Conservation (phyloP, 2,797 vertebrate species). For the Fistularia tabacaria region DNA sequence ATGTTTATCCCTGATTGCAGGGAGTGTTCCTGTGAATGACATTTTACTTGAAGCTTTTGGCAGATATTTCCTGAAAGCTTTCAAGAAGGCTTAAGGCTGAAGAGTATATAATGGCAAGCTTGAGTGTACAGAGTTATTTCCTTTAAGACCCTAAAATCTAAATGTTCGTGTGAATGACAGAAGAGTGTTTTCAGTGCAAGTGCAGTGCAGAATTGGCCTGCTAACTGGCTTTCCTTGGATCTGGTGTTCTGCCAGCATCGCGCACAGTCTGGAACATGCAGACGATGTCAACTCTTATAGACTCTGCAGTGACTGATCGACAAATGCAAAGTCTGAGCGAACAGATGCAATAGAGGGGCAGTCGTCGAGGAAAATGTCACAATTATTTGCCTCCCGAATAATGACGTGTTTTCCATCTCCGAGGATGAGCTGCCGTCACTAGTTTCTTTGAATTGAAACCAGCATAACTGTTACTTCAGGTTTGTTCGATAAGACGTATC, state of each 20-base stretch:
- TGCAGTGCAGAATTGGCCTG: slow-evolving; percentile 6
- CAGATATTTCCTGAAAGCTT: slow-evolving; percentile 25
- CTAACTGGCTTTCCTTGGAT: not conserved
- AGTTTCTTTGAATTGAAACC: no score
- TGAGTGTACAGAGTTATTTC: slow-evolving; percentile 37
- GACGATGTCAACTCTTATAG: not conserved
- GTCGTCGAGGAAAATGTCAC: not conserved
- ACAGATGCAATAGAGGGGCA: not conserved
- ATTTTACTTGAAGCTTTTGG: slow-evolving; percentile 44
- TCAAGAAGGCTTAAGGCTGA: slow-evolving; percentile 18
- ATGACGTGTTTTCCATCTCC: no score
- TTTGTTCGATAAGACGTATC: no score
- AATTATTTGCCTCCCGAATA: no score
- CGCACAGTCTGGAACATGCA: no score
- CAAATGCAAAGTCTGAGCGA: not conserved
- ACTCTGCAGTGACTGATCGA: not conserved
- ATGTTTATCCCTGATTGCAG: no score
- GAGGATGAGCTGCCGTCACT: no score
- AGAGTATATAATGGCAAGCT: slow-evolving; percentile 24
- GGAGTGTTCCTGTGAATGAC: not conserved
- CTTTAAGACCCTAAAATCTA: slow-evolving; percentile 49
- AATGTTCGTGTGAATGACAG: slow-evolving; percentile 36
- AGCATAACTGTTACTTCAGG: no score
- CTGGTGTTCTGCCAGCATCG: no score
- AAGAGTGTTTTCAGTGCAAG: slow-evolving; percentile 16